Conservation (phyloP, 2,113 vertebrate genomes). For the Lagopus leucura region DNA sequence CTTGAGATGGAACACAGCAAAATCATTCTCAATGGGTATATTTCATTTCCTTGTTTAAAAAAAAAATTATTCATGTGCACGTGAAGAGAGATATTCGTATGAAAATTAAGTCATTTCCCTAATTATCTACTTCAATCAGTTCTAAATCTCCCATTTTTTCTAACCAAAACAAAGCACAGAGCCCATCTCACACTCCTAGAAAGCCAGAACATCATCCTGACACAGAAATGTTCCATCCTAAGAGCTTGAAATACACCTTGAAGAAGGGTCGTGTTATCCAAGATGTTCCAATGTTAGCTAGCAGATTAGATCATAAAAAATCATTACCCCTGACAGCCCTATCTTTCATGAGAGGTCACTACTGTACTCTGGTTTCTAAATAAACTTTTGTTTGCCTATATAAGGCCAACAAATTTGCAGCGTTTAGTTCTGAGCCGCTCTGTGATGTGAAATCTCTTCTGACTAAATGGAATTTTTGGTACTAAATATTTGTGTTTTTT, state of each 20-base stretch:
- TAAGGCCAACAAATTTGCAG: not conserved
- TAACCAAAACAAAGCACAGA: not conserved
- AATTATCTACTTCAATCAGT: not conserved
- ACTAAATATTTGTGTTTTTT: not conserved
- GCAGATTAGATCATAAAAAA: slow-evolving; percentile 36
- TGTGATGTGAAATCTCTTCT: not conserved
- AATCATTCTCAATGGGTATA: not conserved
- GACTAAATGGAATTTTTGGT: not conserved
- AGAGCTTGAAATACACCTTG: not conserved
- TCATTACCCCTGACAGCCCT: not conserved
- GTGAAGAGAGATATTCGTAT: not conserved
- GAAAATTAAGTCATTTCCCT: not conserved
- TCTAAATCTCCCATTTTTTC: not conserved
- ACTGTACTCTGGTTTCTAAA: not conserved
- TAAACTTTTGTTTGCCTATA: not conserved
- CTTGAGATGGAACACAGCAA: not conserved
- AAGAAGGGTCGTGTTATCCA: not conserved
- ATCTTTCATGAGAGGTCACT: not conserved
- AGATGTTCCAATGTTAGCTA: slow-evolving; percentile 3
- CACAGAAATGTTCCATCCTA: not conserved
- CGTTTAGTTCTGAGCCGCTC: not conserved
- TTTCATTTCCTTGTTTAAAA: not conserved
- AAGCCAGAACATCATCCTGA: not conserved
- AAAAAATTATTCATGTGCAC: not conserved
- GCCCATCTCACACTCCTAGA: not conserved